Evolutionary conservation across 2,113 vertebrate species (phyloP).

Genomic region (Orycteropus afer): DNA sequence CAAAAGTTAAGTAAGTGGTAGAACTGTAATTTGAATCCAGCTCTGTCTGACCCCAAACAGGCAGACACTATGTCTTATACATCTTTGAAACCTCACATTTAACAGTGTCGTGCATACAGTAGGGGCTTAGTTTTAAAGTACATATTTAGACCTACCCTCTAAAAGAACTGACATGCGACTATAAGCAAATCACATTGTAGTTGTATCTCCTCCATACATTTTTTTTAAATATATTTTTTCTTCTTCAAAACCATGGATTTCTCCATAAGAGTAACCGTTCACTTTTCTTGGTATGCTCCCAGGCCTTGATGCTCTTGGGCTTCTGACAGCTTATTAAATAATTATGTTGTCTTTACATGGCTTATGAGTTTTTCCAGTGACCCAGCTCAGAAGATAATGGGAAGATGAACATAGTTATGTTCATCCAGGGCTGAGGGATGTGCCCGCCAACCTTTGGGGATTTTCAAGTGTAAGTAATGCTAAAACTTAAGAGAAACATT

Average conservation of each 20-base stretch:
- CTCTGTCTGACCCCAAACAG: not conserved
- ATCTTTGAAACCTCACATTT: not conserved
- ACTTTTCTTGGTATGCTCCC: not conserved
- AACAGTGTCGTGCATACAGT: not conserved
- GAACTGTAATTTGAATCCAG: not conserved
- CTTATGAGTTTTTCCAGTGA: conserved; percentile 48
- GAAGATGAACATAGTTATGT: not conserved
- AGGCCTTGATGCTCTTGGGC: not conserved
- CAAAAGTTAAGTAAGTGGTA: not conserved
- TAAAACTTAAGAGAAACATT: not conserved
- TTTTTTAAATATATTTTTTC: not conserved
- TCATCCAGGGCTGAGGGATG: not conserved
- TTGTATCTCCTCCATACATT: not conserved
- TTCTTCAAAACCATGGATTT: not conserved
- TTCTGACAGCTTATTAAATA: conserved; percentile 25
- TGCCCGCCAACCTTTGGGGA: not conserved
- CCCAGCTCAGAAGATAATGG: not conserved
- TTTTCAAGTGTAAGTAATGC: conserved; percentile 11
- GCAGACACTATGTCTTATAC: not conserved
- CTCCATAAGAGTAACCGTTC: not conserved
- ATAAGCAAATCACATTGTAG: not conserved
- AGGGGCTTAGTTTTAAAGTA: not conserved
- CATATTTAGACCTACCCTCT: not conserved
- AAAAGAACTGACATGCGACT: not conserved
- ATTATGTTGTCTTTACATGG: not conserved